Evolutionary conservation across 2,888 invertebrate genomes (phyloP), one percentile per base, ranked within the genome.

Genomic region (Morpho helenor): DNA sequence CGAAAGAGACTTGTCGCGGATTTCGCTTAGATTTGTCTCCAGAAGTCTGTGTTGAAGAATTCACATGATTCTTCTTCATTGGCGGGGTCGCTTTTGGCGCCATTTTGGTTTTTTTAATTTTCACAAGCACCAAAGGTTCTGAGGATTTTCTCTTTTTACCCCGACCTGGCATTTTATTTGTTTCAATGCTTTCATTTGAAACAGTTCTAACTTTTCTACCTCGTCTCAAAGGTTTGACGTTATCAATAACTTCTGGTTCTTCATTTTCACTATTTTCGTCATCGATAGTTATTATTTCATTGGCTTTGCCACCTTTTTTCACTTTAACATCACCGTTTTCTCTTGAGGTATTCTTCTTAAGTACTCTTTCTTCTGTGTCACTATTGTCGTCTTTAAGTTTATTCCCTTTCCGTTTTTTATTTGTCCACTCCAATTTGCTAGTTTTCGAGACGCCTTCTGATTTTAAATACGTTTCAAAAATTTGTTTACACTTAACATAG

Each of bases 401-500:
- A 9, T 61, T 72, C 3, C 56, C 46, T 64, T 70, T 77, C 31
- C 59, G 63, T 67, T 79, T 80, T 45, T 76, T 84, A 50, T 54
- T 73, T 23, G 75, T 82, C 71, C 95, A 94, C 49, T 92, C 92
- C 22, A 96, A 79, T 65, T 93, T 93, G 47, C 92, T 93, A 48
- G 76, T 88, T 52, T 90, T 82, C 0, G 91, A 76, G 46, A 92
- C 91, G 7, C 93, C 93, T 52, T 93, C 79, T 22, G 88, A 82
- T 72, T 94, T 94, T 0, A 97, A 80, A 9, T 94, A 96, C 48
- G 82, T 82, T 31, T 87, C 80, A 64, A 97, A 94, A 10, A 95
- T 83, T 62, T 93, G 91, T 10, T 93, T 91, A 64, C 95, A 94
- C 76, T 94, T 93, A 0, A 92, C 84, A 75, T 97, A 97, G 76